Base-by-base conservation (phyloP, 2,888 invertebrate genomes). In the Taenaris catops region DNA sequence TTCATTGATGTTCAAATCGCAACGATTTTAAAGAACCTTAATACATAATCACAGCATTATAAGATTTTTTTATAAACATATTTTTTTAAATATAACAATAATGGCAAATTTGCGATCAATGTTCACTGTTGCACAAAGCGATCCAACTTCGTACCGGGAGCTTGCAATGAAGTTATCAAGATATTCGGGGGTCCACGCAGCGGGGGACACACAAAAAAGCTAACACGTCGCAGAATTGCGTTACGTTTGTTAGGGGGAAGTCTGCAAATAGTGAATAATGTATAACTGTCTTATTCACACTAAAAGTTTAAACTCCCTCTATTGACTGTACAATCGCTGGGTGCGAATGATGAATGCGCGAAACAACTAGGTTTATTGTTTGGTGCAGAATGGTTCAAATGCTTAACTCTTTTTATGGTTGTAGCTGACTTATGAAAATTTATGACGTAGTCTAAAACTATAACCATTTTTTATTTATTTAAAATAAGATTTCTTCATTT, bases 161-260 rank as follows among this genome's bases (percentile, higher is more conserved):
- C 49, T 71, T 53, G 65, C 67, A 81, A 84, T 86, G 76, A 80
- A 84, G 86, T 84, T 86, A 84, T 84, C 83, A 80, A 80, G 73
- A 59, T 63, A 58, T 63, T 60, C 55, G 55, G 63, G 66, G 71
- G 59, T 37, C 46, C 31, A 38, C 51, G 31, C 74, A 43, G 58
- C 63, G 56, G 74, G 76, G 73, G 53, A 49, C 49, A 14, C 23
- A 63, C 63, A 71, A 83, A 83, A 83, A 83, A 78, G 58, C 62
- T 63, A 63, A 69, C 73, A 66, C 64, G 64, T 60, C 51, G 48
- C 52, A 48, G 46, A 65, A 67, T 70, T 66, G 69, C 66, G 57
- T 65, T 65, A 64, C 60, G 53, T 58, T 58, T 56, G 57, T 49
- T 51, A 34, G 69, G 76, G 74, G n/a, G 73, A 50, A 55, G 41